Evolutionary conservation across 1,140 invertebrate genomes (phyloP).

Genomic region (Magallana gigas): DNA sequence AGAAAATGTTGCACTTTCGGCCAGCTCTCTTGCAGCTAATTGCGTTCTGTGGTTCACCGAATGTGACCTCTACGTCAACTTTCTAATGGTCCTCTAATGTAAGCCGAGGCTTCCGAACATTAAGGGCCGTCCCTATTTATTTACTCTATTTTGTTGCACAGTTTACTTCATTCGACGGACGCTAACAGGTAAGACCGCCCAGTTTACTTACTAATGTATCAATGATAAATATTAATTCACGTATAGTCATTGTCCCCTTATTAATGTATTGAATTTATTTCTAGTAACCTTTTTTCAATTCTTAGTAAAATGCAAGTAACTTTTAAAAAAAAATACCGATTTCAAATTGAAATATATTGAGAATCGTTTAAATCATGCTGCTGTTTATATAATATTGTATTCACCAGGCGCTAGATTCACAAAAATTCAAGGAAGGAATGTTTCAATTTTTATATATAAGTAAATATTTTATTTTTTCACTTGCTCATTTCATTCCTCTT

Average conservation of each 20-base stretch:
- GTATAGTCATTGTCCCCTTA: background rate
- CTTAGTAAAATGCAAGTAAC: no score
- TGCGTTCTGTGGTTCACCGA: constrained; percentile 7
- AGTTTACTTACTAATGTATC: background rate
- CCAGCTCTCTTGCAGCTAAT: background rate
- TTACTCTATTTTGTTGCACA: background rate
- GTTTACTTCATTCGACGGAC: background rate
- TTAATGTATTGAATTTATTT: no score
- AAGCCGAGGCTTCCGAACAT: constrained; percentile 3
- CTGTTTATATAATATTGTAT: no score
- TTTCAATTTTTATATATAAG: no score
- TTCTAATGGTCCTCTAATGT: constrained; percentile 15
- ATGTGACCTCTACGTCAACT: constrained; percentile 19
- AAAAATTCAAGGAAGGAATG: no score
- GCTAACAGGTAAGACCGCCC: background rate
- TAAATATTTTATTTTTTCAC: no score
- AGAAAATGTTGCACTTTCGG: background rate
- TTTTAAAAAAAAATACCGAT: no score
- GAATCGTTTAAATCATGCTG: no score
- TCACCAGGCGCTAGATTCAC: no score
- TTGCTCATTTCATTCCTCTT: no score
- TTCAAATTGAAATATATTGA: no score
- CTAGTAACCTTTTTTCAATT: no score
- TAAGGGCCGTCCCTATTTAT: constrained; percentile 28
- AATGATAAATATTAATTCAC: background rate